These are phyloP conservation scores for Acrobasis consociella DNA, from an alignment of 2,888 invertebrate species.

Conservation along the genomic window DNA sequence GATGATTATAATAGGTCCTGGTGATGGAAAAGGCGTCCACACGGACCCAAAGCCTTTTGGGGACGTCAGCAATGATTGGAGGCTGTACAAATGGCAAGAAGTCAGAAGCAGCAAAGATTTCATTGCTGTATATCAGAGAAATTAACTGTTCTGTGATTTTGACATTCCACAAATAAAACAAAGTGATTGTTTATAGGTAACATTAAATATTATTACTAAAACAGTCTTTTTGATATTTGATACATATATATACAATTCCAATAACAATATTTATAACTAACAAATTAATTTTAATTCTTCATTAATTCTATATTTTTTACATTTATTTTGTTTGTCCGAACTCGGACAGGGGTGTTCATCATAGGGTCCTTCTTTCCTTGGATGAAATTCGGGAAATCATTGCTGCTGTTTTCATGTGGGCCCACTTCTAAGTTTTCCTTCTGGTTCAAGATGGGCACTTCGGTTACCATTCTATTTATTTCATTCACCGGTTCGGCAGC, in stretches of 20 bases:
- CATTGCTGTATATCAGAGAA: constrained; percentile 82
- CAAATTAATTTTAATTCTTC: constrained; percentile 57
- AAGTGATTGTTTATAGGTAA: constrained; percentile 16
- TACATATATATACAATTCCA: constrained; percentile 26
- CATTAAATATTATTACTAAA: constrained; percentile 34
- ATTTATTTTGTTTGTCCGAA: constrained; percentile 72
- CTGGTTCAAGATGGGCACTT: constrained; percentile 62
- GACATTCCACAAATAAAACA: constrained; percentile 14
- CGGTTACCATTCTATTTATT: constrained; percentile 62
- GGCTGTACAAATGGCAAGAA: constrained; percentile 78
- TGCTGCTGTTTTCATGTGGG: constrained; percentile 43
- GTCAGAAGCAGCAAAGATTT: constrained; percentile 85
- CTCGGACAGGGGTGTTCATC: constrained; percentile 72
- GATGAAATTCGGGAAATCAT: constrained; percentile 63
- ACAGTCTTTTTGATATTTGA: constrained; percentile 43
- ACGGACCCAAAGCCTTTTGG: constrained; percentile 88
- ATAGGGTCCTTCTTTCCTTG: constrained; percentile 75
- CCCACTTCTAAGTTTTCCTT: constrained; percentile 55
- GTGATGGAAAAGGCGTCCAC: constrained; percentile 82
- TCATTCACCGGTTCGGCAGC: constrained; percentile 56
- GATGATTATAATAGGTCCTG: constrained; percentile 89
- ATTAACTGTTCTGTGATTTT: neutral
- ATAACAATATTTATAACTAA: constrained; percentile 19
- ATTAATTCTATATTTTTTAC: constrained; percentile 78
- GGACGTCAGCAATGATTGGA: constrained; percentile 82